A percentile compares a stretch with the other conserved stretches of the same genome.
These are phyloP conservation scores for Piliocolobus tephrosceles DNA, from an alignment of 2,113 vertebrate species.

Conservation along the genomic window DNA sequence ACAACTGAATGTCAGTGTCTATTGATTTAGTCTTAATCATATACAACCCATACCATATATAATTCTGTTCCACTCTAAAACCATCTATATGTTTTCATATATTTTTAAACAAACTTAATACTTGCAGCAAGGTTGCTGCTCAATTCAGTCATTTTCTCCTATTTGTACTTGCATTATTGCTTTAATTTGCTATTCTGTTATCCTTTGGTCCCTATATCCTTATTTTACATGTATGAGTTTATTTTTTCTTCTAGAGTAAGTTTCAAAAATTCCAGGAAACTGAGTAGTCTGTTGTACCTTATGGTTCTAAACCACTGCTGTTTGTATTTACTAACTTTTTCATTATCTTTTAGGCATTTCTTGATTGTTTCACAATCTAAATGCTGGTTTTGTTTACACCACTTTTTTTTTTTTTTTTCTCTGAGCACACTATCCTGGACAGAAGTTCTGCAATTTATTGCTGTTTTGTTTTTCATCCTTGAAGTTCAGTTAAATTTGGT, in stretches of 20 bases:
- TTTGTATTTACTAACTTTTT: not conserved
- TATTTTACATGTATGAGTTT: not conserved
- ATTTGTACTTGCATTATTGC: not conserved
- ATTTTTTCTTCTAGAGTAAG: not conserved
- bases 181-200: not conserved
- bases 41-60: not conserved
- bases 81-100: not conserved
- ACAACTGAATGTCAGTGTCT: not conserved
- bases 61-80: not conserved
- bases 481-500: not conserved
- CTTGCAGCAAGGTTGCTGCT: not conserved
- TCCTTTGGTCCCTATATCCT: not conserved
- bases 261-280: not conserved
- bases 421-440: not conserved
- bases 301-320: not conserved
- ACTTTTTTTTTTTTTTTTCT: not conserved
- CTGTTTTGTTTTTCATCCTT: not conserved
- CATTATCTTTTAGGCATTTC: not conserved
- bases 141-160: not conserved
- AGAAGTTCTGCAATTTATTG: not conserved
- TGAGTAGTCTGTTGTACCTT: not conserved
- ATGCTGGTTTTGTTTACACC: not conserved
- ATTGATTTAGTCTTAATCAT: not conserved
- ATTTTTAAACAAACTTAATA: not conserved
- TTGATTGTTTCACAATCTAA: not conserved